Base-by-base conservation (phyloP, 2,113 vertebrate species). In the Sarotherodon lohbergeri region DNA sequence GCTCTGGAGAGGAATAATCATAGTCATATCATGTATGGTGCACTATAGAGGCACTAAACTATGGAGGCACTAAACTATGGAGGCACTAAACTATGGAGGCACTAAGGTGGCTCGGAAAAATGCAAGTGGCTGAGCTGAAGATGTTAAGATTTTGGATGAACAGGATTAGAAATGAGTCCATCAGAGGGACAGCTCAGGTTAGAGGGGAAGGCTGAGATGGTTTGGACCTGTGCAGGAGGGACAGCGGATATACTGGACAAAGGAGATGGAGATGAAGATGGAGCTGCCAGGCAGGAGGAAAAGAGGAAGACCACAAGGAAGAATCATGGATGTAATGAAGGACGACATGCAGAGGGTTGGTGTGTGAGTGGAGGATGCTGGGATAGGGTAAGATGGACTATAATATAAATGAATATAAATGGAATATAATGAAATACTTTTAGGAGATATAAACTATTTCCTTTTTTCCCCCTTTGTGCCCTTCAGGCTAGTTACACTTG, bases 391-490 rank as follows among this genome's bases (percentile, higher is more conserved):
- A 71, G 39, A 24, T 0, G n/a, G n/a, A 27, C n/a, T 34, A 61
- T 34, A 61, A n/a, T 24, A 24, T 73, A 71, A 43, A 61, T 0
- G 29, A 19, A 34, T 61, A 61, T 34, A 27, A 27, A 73, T 10
- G 22, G 7, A 27, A 73, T 27, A 17, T 46, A 43, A 16, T 27
- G 59, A 63, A 63, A 63, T 34, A 36, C 16, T 36, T 4, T 36
- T 17, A 36, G 32, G 16, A 19, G 29, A 19, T 17, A 19, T 63
- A 19, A 19, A 61, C 9, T 36, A 34, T 19, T n/a, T 63, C 9
- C 3, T 19, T n/a, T 36, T 36, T 4, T 24, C 2, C 0, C n/a
- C 9, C 29, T 19, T n/a, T 10, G 68, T 1, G 1, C 3, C 14
- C 68, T 27, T 11, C 0, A 10, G 5, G 24, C 14, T 76, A 16